Conservation (phyloP, 2,888 invertebrate genomes). For the Plagodis dolabraria region DNA sequence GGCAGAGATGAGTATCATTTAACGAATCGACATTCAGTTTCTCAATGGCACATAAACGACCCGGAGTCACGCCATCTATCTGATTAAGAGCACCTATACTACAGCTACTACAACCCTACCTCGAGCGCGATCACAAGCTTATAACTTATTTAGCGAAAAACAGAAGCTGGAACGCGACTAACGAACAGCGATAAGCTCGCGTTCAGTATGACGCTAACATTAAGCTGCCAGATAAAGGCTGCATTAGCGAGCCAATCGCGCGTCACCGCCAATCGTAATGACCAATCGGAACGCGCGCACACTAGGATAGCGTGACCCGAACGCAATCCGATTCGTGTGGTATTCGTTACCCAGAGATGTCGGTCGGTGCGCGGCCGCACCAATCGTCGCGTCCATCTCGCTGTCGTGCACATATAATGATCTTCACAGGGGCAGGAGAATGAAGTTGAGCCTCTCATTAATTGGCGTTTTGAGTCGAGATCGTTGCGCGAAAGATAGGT, state of each 20-base stretch:
- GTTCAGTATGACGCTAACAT: conserved; percentile 76
- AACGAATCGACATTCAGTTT: conserved; percentile 81
- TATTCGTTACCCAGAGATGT: conserved; percentile 83
- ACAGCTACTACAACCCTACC: conserved; percentile 63
- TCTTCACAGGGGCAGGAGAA: conserved; percentile 84
- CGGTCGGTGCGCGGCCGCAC: conserved; percentile 72
- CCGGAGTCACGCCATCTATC: conserved; percentile 83
- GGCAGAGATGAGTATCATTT: conserved; percentile 80
- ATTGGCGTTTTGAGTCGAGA: conserved; percentile 85
- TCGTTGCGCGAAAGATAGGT: conserved; percentile 84
- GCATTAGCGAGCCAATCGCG: conserved; percentile 76
- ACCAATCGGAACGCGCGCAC: conserved; percentile 74
- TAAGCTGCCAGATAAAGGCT: conserved; percentile 69
- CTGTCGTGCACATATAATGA: conserved; percentile 85
- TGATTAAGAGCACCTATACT: conserved; percentile 61
- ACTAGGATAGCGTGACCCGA: conserved; percentile 84
- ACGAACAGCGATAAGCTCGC: conserved; percentile 75
- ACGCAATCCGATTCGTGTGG: conserved; percentile 79
- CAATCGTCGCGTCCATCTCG: conserved; percentile 83
- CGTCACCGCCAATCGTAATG: conserved; percentile 75
- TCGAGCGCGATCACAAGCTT: conserved; percentile 78
- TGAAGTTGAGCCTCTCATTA: conserved; percentile 85
- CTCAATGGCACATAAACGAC: conserved; percentile 77
- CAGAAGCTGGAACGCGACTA: conserved; percentile 76
- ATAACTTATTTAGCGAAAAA: conserved; percentile 82